These are phyloP conservation scores for Conus ventricosus DNA, from an alignment of 1,140 invertebrate genomes.

Conservation along the genomic window DNA sequence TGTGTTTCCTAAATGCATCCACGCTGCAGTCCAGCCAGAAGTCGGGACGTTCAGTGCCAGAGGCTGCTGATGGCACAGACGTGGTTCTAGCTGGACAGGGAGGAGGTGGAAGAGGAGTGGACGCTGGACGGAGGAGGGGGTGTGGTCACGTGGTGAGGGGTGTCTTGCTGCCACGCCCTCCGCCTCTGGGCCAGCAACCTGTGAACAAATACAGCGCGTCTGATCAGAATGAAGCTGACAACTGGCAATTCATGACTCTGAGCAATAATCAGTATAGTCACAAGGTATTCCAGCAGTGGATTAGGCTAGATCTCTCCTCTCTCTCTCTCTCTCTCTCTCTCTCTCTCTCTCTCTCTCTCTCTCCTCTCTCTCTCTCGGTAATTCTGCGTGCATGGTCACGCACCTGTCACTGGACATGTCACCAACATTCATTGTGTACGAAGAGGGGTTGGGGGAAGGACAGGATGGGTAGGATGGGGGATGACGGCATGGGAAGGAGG, in stretches of 20 bases:
- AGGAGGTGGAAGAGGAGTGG: constrained; percentile 44
- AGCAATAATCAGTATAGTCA: not conserved
- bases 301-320: not conserved
- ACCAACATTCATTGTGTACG: no score
- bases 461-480: no score
- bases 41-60: not conserved
- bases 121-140: constrained; percentile 49
- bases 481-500: no score
- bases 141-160: constrained; percentile 44
- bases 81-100: constrained; percentile 41
- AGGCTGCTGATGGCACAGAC: constrained; percentile 29
- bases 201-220: not conserved
- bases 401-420: no score
- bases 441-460: no score
- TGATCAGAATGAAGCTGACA: not conserved
- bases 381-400: no score
- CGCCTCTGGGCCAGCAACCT: constrained; percentile 42
- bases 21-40: not conserved
- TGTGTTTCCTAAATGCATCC: not conserved
- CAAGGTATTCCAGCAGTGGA: not conserved
- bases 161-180: constrained; percentile 34
- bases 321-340: not conserved
- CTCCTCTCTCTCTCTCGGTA: not conserved
- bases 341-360: not conserved
- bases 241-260: not conserved